phyloP scores from a whole-genome alignment of 64 coral and sea anemone genomes.

The Pachyseris speciosa region DNA sequence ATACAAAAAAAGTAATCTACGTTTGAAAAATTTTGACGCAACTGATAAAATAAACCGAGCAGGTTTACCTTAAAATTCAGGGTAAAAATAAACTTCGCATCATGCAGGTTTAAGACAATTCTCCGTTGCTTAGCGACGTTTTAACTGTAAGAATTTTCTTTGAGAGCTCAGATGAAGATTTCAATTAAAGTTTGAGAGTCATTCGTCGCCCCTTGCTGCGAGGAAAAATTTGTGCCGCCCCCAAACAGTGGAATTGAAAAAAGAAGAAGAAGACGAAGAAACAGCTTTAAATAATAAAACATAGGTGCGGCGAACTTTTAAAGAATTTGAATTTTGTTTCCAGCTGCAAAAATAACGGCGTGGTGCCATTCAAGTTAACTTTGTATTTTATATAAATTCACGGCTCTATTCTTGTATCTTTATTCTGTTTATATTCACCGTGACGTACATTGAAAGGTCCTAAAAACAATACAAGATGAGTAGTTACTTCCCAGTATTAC shows the following conservation, averaged over 20 bases:
- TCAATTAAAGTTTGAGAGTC: too few species aligned
- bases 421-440: neutral
- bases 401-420: neutral
- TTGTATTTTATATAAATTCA: neutral
- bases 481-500: neutral
- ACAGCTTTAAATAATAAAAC: slow-evolving; percentile 18
- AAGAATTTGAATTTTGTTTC: neutral
- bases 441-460: neutral
- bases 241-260: neutral
- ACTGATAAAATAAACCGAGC: slow-evolving; percentile 17
- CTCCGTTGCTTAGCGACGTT: neutral
- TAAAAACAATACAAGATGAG: neutral
- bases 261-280: too few species aligned
- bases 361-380: slow-evolving; percentile 5
- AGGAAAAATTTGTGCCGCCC: neutral
- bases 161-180: neutral
- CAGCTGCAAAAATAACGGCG: slow-evolving; percentile 46
- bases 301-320: slow-evolving; percentile 5
- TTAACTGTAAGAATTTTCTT: neutral
- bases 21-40: neutral
- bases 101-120: neutral
- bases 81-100: neutral
- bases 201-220: neutral
- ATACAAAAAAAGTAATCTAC: neutral
- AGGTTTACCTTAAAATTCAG: neutral